Percentiles rank a stretch among this genome's conserved stretches.
phyloP scores from a whole-genome alignment of 1,140 invertebrate species.

The Zaprionus ghesquierei region DNA sequence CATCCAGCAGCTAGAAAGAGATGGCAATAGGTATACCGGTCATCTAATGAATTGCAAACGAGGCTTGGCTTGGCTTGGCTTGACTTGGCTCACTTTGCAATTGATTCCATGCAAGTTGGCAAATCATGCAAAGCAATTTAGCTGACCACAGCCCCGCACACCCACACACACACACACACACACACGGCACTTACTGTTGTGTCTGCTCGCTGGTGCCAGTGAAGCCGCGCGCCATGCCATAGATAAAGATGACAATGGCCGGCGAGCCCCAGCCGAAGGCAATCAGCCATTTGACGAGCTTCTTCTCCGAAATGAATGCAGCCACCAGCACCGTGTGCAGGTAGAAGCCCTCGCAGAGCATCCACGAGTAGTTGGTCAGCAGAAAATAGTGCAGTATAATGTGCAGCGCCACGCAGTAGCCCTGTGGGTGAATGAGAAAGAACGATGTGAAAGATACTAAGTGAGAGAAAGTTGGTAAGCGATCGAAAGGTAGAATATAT shows the following conservation, averaged over 20 bases:
- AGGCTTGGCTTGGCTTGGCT: too few species aligned
- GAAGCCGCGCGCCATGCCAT: constrained; percentile 85
- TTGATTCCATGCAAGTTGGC: too few species aligned
- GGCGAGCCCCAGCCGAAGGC: constrained; percentile 93
- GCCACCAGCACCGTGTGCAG: constrained; percentile 95
- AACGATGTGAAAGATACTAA: background rate
- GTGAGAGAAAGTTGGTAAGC: background rate
- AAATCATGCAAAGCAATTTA: constrained; percentile 24
- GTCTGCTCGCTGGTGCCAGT: constrained; percentile 84
- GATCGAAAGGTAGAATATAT: background rate
- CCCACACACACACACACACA: background rate
- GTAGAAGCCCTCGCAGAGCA: constrained; percentile 96
- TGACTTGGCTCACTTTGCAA: constrained; percentile 5
- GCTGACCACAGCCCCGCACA: background rate
- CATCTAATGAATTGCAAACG: constrained; percentile 53
- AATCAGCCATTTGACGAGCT: constrained; percentile 91
- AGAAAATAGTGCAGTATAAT: constrained; percentile 94
- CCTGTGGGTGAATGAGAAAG: constrained; percentile 83
- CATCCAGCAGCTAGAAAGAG: constrained; percentile 91
- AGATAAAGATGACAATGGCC: constrained; percentile 87
- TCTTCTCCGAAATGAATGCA: constrained; percentile 94
- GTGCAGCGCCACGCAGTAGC: constrained; percentile 92
- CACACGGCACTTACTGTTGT: constrained; percentile 84
- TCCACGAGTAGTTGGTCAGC: constrained; percentile 97
- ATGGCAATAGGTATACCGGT: constrained; percentile 31